These are phyloP conservation scores for Vipera ursinii DNA, from an alignment of 2,797 vertebrate genomes.

Conservation along the genomic window DNA sequence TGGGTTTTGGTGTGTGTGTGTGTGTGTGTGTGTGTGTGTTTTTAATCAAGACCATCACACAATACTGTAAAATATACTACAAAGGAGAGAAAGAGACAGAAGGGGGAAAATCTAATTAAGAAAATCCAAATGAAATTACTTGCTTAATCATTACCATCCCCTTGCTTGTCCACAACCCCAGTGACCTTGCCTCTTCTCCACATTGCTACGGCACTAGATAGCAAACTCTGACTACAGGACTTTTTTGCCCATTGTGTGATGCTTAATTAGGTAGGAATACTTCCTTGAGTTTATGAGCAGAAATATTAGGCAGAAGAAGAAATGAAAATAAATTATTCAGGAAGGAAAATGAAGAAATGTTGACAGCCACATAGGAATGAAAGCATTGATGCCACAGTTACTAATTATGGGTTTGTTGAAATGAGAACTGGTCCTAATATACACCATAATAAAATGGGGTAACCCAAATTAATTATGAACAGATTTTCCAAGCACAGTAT, in stretches of 20 bases:
- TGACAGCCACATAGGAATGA: not conserved
- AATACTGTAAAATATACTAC: not conserved
- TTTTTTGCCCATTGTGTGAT: not conserved
- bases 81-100: not conserved
- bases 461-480: not conserved
- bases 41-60: not conserved
- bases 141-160: not conserved
- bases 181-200: not conserved
- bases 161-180: not conserved
- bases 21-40: no score
- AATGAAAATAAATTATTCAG: not conserved
- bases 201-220: not conserved
- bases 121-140: not conserved
- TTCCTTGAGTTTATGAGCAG: no score
- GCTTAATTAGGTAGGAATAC: not conserved
- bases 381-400: not conserved
- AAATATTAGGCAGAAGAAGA: not conserved
- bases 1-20: not conserved
- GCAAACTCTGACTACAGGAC: not conserved
- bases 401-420: not conserved
- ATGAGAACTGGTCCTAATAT: not conserved
- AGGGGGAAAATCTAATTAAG: not conserved
- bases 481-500: not conserved
- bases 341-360: not conserved
- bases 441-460: not conserved